Evolutionary conservation across 2,113 vertebrate species (phyloP).

Genomic region (Perognathus longimembris): DNA sequence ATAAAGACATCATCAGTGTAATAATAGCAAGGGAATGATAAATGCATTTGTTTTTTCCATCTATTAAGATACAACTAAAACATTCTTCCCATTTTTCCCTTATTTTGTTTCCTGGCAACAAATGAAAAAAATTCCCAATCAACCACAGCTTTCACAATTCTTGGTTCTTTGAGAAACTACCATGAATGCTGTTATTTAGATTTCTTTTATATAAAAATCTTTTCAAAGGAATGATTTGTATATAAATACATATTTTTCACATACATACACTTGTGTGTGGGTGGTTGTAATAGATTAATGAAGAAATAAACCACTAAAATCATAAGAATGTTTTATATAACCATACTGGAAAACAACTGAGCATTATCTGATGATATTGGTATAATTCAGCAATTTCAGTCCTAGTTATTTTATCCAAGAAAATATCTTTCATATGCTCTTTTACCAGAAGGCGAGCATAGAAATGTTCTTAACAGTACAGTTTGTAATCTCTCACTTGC

Average conservation of each 20-base stretch:
- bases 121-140: conserved; percentile 82
- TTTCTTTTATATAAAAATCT: conserved; percentile 40
- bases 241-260: background rate
- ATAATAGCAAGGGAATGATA: conserved; percentile 69
- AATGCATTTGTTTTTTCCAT: conserved; percentile 79
- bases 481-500: background rate
- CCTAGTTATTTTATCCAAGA: conserved; percentile 19
- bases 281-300: background rate
- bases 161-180: background rate
- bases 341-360: conserved; percentile 45
- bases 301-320: background rate
- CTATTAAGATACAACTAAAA: conserved; percentile 77
- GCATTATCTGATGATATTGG: conserved; percentile 19
- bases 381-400: conserved; percentile 25
- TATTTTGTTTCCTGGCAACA: conserved; percentile 88
- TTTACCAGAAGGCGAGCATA: conserved; percentile 16
- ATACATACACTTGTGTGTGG: background rate
- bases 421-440: background rate
- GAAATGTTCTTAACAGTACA: conserved; percentile 25
- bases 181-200: conserved; percentile 47
- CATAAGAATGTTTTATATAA: background rate
- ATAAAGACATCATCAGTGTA: conserved; percentile 48
- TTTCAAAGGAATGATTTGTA: conserved; percentile 7
- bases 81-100: conserved; percentile 77
- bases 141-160: conserved; percentile 81